Percentiles rank a stretch among this genome's conserved stretches.
Evolutionary conservation across 1,140 invertebrate species (phyloP).

Genomic region (Prorops nasuta): DNA sequence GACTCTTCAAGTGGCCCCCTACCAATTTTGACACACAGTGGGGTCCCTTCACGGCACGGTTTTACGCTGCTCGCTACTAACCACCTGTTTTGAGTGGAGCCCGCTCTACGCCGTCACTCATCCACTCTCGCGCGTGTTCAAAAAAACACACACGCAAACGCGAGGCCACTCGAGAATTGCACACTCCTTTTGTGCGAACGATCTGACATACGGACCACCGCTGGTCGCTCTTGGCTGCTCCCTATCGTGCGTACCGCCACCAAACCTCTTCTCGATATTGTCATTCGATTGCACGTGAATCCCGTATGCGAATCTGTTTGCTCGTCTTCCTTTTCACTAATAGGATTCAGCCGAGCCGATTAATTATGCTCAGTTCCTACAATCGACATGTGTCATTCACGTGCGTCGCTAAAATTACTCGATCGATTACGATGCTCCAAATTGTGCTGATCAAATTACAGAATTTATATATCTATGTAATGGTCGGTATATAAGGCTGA

Average conservation of each 20-base stretch:
- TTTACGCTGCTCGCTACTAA: conserved; percentile 37
- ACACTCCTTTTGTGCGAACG: conserved; percentile 15
- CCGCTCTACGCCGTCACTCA: conserved; percentile 5
- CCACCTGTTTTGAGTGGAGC: conserved; percentile 50
- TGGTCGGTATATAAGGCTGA: no score
- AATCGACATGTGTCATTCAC: background rate
- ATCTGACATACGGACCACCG: conserved; percentile 47
- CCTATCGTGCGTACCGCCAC: conserved; percentile 21
- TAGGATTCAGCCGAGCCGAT: no score
- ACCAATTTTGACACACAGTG: conserved; percentile 23
- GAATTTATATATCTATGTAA: no score
- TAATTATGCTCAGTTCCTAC: no score
- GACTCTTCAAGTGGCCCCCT: conserved; percentile 50
- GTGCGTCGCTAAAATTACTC: background rate
- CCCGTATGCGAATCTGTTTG: background rate
- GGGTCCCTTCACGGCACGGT: conserved; percentile 28
- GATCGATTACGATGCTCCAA: no score
- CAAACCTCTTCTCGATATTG: conserved; percentile 25
- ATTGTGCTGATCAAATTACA: no score
- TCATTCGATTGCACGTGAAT: conserved; percentile 27
- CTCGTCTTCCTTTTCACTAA: background rate
- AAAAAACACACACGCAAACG: conserved; percentile 19
- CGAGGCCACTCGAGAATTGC: conserved; percentile 22
- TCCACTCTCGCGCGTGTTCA: background rate
- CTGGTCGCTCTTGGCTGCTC: conserved; percentile 23